Conservation (phyloP, 2,797 vertebrate genomes). For the Hipposideros larvatus region DNA sequence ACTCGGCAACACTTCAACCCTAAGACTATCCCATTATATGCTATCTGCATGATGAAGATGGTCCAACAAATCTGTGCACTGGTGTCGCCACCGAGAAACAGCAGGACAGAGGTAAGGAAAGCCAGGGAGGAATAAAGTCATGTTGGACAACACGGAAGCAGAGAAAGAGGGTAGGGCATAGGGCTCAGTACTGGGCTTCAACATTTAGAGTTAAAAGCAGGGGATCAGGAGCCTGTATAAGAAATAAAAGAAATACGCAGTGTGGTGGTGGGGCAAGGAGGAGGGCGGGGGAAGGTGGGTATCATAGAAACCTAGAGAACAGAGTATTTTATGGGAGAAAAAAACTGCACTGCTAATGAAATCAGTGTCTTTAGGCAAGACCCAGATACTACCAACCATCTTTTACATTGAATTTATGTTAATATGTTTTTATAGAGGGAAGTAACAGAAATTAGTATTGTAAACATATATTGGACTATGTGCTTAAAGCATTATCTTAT, state of each 20-base stretch:
- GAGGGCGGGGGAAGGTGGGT: too few relatives aligned
- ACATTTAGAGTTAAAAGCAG: not conserved
- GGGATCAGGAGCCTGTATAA: not conserved
- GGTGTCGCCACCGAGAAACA: not conserved
- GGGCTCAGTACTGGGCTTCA: not conserved
- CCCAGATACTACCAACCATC: not conserved
- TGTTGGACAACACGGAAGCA: not conserved
- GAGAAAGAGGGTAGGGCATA: fast-evolving
- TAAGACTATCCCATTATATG: not conserved
- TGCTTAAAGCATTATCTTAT: not conserved
- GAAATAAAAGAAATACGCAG: not conserved
- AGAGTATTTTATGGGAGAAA: not conserved
- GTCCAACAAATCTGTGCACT: not conserved
- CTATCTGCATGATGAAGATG: not conserved
- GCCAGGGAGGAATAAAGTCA: fast-evolving
- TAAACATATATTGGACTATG: not conserved
- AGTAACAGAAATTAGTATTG: not conserved
- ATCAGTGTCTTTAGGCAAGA: not conserved
- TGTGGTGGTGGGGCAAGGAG: not conserved
- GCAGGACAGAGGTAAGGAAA: not conserved
- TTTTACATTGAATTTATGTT: not conserved
- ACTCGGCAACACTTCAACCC: not conserved
- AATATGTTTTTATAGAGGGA: not conserved
- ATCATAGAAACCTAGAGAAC: not conserved
- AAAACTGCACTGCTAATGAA: not conserved